Base-by-base conservation (phyloP, 2,888 invertebrate genomes). In the Eupithecia inturbata region DNA sequence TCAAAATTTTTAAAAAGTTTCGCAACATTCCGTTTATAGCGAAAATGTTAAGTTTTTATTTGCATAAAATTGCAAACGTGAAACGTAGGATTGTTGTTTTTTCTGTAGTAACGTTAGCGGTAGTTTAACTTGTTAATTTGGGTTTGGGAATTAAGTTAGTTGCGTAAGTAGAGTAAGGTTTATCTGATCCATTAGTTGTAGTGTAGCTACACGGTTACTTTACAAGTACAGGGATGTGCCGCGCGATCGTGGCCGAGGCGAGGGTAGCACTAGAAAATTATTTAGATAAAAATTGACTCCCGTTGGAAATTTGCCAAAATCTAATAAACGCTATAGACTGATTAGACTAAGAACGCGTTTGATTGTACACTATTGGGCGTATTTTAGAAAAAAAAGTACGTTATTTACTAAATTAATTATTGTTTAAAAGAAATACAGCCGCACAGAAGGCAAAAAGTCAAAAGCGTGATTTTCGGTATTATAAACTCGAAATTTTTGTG, bases 241-340 rank as follows among this genome's bases (percentile, higher is more conserved):
- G 86, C 88, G 91, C 91, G 91, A 36, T n/a, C n/a, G 49, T 22
- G 36, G 66, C 66, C 86, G 87, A 85, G 78, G 82, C 79, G 82
- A 80, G 81, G 82, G 83, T 85, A 88, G 87, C 85, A 85, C 86
- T 87, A 86, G 85, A 88, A 89, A 91, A 90, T 91, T 91, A 89
- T 89, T 91, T 87, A 88, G 86, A 83, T 79, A 88, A 85, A 84
- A 83, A 82, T 87, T 85, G 83, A 86, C 84, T 87, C 83, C 83
- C 83, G 82, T 86, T 84, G 83, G 84, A 86, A 86, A 86, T 87
- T 84, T 91, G 91, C 91, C 92, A 92, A 94, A 93, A 92, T 89
- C 82, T 93, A 92, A 94, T 93, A 92, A 92, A 90, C 94, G 93
- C 93, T 94, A 94, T 94, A 94, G 94, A 94, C 94, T 94, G 94